A percentile compares a stretch with the other conserved stretches of the same genome.
These are phyloP conservation scores for Lymantria monacha DNA, from an alignment of 2,888 invertebrate genomes.

Conservation along the genomic window DNA sequence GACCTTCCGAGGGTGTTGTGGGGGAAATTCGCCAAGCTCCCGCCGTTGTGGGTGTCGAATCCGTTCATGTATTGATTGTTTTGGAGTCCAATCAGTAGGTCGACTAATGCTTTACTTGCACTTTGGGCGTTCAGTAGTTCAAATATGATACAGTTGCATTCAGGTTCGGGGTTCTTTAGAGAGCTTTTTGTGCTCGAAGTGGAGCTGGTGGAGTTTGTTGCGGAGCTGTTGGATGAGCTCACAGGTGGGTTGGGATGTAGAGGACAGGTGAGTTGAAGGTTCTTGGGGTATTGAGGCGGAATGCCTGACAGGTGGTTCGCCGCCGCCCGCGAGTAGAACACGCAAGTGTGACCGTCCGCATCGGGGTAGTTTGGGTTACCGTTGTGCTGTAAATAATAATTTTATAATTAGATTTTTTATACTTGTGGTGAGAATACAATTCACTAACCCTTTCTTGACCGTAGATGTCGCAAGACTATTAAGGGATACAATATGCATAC, in stretches of 20 bases:
- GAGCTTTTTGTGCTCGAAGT: conserved; percentile 53
- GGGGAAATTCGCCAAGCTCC: conserved; percentile 36
- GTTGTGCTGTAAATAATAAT: conserved; percentile 87
- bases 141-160: conserved; percentile 75
- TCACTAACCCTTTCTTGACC: too few species aligned
- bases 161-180: conserved; percentile 62
- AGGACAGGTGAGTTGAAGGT: conserved; percentile 66
- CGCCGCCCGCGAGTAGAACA: conserved; percentile 79
- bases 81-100: conserved; percentile 69
- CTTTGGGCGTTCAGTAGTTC: conserved; percentile 71
- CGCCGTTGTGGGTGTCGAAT: conserved; percentile 51
- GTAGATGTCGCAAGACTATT: too few species aligned
- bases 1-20: conserved; percentile 60
- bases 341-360: conserved; percentile 75
- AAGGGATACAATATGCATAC: too few species aligned
- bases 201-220: conserved; percentile 56
- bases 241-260: conserved; percentile 61
- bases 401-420: not conserved
- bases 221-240: conserved; percentile 32
- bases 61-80: conserved; percentile 75
- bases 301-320: conserved; percentile 74
- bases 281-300: conserved; percentile 62
- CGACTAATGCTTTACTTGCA: conserved; percentile 71
- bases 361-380: conserved; percentile 96
- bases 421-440: not conserved